A percentile compares a stretch with the other conserved stretches of the same genome.
phyloP scores from a whole-genome alignment of 2,888 invertebrate genomes.

The Drosophila planitibia region DNA sequence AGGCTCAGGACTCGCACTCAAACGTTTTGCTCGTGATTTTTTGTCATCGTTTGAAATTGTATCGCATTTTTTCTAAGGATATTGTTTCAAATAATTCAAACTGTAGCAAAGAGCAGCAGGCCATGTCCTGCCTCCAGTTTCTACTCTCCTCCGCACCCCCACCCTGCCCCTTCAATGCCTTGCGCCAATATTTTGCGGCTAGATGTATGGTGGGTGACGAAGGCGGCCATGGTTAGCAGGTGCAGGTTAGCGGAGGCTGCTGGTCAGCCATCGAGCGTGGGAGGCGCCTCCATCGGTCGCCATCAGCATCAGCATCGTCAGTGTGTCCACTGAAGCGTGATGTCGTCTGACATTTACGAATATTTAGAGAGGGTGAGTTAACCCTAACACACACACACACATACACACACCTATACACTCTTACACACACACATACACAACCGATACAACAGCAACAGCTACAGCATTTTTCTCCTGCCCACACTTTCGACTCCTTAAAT shows the following conservation, averaged over 20 bases:
- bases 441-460: conserved; percentile 28
- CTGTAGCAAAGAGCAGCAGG: conserved; percentile 53
- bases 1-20: conserved; percentile 3
- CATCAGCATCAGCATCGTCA: conserved; percentile 43
- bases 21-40: conserved; percentile 55
- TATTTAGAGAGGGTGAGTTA: conserved; percentile 53
- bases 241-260: conserved; percentile 2
- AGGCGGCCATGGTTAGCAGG: neutral
- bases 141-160: neutral
- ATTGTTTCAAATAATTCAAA: conserved; percentile 82
- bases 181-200: conserved; percentile 78
- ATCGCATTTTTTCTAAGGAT: conserved; percentile 76
- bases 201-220: conserved; percentile 13
- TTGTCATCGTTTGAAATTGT: conserved; percentile 74
- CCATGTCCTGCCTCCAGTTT: conserved; percentile 10
- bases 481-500: conserved; percentile 9
- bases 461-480: conserved; percentile 17
- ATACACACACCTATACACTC: conserved; percentile 3
- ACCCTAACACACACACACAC: conserved; percentile 9
- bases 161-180: conserved; percentile 45
- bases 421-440: conserved; percentile 10
- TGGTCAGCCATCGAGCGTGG: conserved; percentile 39
- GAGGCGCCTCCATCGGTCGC: conserved; percentile 66
- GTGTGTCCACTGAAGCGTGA: conserved; percentile 79
- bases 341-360: conserved; percentile 81